These are phyloP conservation scores for Phrixothrix hirtus DNA, from an alignment of 2,888 invertebrate genomes.

Conservation along the genomic window DNA sequence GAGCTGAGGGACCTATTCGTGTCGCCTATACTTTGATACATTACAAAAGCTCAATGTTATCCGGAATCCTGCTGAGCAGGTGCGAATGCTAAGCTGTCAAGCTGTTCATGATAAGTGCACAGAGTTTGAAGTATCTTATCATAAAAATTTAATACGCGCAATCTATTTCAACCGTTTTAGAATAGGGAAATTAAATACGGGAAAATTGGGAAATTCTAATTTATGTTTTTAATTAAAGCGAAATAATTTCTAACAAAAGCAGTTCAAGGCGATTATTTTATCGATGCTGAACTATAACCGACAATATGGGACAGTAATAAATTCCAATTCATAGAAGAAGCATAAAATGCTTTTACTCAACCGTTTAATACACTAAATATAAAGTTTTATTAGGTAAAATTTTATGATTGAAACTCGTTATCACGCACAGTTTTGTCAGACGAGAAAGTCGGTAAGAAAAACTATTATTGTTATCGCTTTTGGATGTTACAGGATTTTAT, in stretches of 20 bases:
- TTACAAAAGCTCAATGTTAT: slow-evolving; percentile 28
- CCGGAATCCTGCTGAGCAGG: slow-evolving; percentile 30
- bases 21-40: slow-evolving; percentile 36
- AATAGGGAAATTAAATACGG: neutral
- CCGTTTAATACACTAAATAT: slow-evolving; percentile 18
- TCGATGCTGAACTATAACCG: slow-evolving; percentile 4
- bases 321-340: slow-evolving; percentile 4
- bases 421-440: slow-evolving; percentile 6
- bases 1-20: slow-evolving; percentile 33
- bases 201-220: slow-evolving; percentile 6
- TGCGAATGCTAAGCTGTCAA: slow-evolving; percentile 11
- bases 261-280: slow-evolving; percentile 4
- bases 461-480: slow-evolving; percentile 17
- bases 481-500: slow-evolving; percentile 15
- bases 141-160: no score
- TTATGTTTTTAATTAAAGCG: slow-evolving; percentile 20
- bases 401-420: slow-evolving; percentile 18
- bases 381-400: slow-evolving; percentile 17
- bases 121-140: no score
- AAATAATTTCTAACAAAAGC: neutral
- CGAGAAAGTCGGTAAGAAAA: slow-evolving; percentile 6
- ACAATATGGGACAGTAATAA: slow-evolving; percentile 8
- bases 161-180: neutral
- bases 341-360: slow-evolving; percentile 1
- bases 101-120: no score